Base-by-base conservation (phyloP, 2,797 vertebrate genomes). In the Cryptoblepharus egeriae region DNA sequence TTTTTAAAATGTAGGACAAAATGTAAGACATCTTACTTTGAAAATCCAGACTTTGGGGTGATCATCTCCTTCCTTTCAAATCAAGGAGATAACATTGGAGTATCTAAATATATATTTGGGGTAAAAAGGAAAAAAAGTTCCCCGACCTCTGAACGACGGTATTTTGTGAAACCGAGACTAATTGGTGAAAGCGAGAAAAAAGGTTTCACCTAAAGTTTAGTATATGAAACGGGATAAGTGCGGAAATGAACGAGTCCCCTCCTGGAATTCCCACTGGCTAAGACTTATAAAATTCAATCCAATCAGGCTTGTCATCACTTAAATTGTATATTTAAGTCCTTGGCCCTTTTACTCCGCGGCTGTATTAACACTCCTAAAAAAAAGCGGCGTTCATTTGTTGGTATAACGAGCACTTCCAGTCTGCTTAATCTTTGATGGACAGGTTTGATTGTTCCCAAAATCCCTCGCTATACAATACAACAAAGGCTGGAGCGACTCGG, bases 391-490 rank as follows among this genome's bases (percentile, higher is more conserved):
- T 94, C 89, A 91, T 95, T 96, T 95, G 93, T 96, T 93, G 91
- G 90, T 92, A 90, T 88, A 95, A 94, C 93, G 91, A 88, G 92
- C 92, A 93, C 95, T 97, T 97, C 96, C 95, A 97, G 93, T 96
- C 96, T 95, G 95, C 96, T 98, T 97, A 97, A 93, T 96, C 96
- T 97, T 96, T 97, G 97, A 96, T 94, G 95, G 97, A 97, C 96
- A 97, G 96, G 94, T 92, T 93, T 92, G 94, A 97, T 96, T 98
- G 97, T 97, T 91, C 94, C 84, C 77, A 92, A 97, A 98, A 98
- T 97, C 97, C 96, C 95, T 93, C 61, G 73, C 87, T 76, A 92
- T 91, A 97, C 96, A 97, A 98, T 97, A 94, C 94, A 96, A 98
- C 97, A 98, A 98, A 95, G 95, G 91, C 92, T 90, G 77, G 92